Evolutionary conservation across 2,888 invertebrate species (phyloP).

Genomic region (Malthinus seriepunctatus): DNA sequence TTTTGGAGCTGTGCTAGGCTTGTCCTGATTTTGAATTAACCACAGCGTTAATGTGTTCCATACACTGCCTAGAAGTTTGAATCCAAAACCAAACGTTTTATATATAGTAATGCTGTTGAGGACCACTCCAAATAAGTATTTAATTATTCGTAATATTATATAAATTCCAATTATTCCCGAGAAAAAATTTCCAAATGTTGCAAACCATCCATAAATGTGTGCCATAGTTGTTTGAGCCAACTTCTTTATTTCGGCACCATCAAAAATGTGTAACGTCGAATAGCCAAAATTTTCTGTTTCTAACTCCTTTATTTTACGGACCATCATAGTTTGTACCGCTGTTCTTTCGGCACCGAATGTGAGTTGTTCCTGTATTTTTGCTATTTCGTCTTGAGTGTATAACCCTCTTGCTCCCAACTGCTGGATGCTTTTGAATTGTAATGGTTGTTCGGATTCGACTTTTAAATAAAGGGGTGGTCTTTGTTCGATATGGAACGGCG

Average conservation of each 20-base stretch:
- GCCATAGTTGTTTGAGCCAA: not conserved
- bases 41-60: slow-evolving; percentile 1
- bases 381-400: not conserved
- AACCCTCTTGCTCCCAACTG: not conserved
- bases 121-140: not conserved
- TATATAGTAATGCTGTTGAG: not conserved
- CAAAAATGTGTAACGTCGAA: not conserved
- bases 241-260: slow-evolving; percentile 1
- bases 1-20: too few relatives aligned
- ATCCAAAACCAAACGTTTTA: slow-evolving; percentile 2
- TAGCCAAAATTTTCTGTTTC: not conserved
- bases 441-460: not conserved
- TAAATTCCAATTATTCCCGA: not conserved
- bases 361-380: not conserved
- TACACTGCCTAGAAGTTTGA: not conserved
- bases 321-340: not conserved
- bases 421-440: not conserved
- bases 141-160: not conserved
- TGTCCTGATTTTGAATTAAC: too few relatives aligned
- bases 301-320: not conserved
- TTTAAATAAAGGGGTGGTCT: not conserved
- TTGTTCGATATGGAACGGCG: not conserved
- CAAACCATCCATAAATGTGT: slow-evolving; percentile 1
- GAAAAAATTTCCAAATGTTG: not conserved
- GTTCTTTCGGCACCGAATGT: not conserved